Evolutionary conservation across 2,888 invertebrate genomes (phyloP), one percentile per base, ranked within the genome.

Genomic region (Tromatobia lineatoria): DNA sequence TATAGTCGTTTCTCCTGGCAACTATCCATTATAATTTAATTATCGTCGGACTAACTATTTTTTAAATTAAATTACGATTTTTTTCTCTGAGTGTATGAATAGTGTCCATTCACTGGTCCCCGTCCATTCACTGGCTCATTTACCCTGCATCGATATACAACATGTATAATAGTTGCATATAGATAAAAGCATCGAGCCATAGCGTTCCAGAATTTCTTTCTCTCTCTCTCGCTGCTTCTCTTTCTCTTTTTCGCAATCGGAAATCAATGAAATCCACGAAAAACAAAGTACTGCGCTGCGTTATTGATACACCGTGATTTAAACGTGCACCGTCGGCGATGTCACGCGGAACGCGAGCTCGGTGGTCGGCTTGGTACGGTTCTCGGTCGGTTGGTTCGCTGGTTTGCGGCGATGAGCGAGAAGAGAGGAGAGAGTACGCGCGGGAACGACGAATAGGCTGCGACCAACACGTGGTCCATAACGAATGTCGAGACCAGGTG

Each of bases 211-310:
- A 78, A 77, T 69, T 80, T 25, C 64, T 45, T 15, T 67, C 84
- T 57, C 64, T 76, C 81, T 71, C 81, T 15, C 23, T 45, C n/a
- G n/a, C 29, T 70, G 42, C 66, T 64, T 54, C 64, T 52, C 67
- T 74, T 76, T 71, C 74, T 74, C 84, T 86, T 85, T 87, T 89
- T 90, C 88, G 85, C 89, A 86, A 92, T 92, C 89, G 92, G 90
- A 92, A 92, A 92, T 92, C 92, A 91, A 92, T 92, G 90, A 90
- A 90, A 91, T 90, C 90, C 88, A 87, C 90, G 91, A 88, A 90
- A 91, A 92, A 84, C 47, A 80, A 54, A 76, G 38, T 73, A 75
- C 90, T 89, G 38, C 88, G 89, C 90, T 91, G 87, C 87, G 90
- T 92, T 92, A 92, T 92, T 91, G 91, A 92, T 92, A 91, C 88